Percentiles rank a stretch among this genome's conserved stretches.
Evolutionary conservation across 2,113 vertebrate genomes (phyloP).

Genomic region (Atherinomorus stipes): DNA sequence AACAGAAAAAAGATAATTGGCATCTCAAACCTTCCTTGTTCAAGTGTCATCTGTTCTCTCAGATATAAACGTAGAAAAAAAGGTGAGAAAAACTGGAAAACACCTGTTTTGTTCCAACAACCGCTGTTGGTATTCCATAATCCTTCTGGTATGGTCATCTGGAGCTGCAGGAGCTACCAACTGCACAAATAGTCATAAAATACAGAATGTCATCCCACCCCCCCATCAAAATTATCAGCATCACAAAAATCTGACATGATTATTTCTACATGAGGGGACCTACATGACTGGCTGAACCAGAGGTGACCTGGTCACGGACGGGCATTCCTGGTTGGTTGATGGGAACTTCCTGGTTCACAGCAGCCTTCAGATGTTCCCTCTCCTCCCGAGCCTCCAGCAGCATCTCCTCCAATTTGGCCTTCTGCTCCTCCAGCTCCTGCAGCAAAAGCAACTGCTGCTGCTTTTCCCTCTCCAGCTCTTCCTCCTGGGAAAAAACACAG

Average conservation of each 20-base stretch:
- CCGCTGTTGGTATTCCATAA: slow-evolving; percentile 85
- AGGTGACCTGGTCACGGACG: slow-evolving; percentile 7
- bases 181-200: slow-evolving; percentile 22
- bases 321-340: slow-evolving; percentile 13
- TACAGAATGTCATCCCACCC: no score
- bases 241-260: no score
- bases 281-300: slow-evolving; percentile 22
- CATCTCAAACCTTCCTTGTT: background rate
- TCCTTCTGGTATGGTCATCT: slow-evolving; percentile 70
- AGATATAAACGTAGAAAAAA: background rate
- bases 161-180: slow-evolving; percentile 52
- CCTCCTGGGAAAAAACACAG: slow-evolving; percentile 76
- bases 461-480: slow-evolving; percentile 87
- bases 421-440: slow-evolving; percentile 88
- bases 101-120: slow-evolving; percentile 91
- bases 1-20: background rate
- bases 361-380: slow-evolving; percentile 68
- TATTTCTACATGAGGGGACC: slow-evolving; percentile 4
- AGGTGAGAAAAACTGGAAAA: background rate
- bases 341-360: slow-evolving; percentile 23
- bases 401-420: slow-evolving; percentile 82
- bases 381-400: slow-evolving; percentile 80
- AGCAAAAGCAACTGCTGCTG: slow-evolving; percentile 88
- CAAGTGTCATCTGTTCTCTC: background rate
- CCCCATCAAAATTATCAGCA: no score